Base-by-base conservation (phyloP, 2,113 vertebrate species). In the Ciconia maguari region DNA sequence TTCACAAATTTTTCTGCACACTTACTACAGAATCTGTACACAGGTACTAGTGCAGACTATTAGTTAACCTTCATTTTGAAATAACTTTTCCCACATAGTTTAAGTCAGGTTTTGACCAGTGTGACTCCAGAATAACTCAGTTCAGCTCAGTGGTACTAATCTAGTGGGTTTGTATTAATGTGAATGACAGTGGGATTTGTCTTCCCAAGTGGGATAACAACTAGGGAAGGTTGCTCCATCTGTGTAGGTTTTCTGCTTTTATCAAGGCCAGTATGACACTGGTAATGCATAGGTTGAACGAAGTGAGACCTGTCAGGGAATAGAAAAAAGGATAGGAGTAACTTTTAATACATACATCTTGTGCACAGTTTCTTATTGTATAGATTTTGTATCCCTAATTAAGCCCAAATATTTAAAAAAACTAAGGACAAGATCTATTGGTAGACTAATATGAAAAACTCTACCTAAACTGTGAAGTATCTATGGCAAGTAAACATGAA, bases 341-440 rank as follows among this genome's bases (percentile, higher is more conserved):
- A 57, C 18, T 76, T 76, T 22, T 77, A 52, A 57, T 41, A 13
- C 11, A 18, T 41, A 25, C 4, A 32, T 41, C 16, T 17, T 55
- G 7, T 42, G 13, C 57, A 32, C 14, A 46, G 4, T 54, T 95
- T 85, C 11, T 86, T 38, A 70, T 19, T 71, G 12, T 58, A 20
- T 29, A 70, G 42, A 46, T 70, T 58, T 61, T 90, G 5, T 57
- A 64, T 46, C 12, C 34, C 83, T 57, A 44, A 6, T 58, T 62
- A 82, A 82, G 32, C 11, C 7, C 41, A 83, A 87, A 83, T 65
- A 72, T 49, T 71, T 29, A 22, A 90, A 75, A 75, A 88, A 91
- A 42, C 2, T 25, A 66, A 78, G 13, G 26, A 55, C 0, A 4
- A 46, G 4, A 8, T 41, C 16, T 42, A 30, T 26, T 5, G 0